Base-by-base conservation (phyloP, 2,888 invertebrate genomes). In the Cryptosula pallasiana region DNA sequence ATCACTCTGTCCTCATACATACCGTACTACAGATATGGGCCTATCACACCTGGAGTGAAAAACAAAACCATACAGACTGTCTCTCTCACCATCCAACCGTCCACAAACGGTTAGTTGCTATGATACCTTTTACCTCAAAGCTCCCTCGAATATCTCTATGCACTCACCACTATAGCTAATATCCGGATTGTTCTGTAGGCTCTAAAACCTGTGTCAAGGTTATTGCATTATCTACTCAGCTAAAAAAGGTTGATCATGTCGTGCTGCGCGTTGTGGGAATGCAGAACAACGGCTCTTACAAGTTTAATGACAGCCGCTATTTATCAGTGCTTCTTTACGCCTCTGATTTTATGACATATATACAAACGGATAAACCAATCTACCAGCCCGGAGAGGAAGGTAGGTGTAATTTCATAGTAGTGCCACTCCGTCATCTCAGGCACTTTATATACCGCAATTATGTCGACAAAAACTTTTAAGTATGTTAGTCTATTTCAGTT, bases 311-410 rank as follows among this genome's bases (percentile, higher is more conserved):
- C 57, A 57, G 57, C n/a, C 20, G 20, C 20, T 13, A 5, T 25
- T 23, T 57, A 5, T 13, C 57, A 16, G n/a, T 57, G 5, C 57
- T 57, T 57, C n/a, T 25, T 23, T 57, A 57, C 25, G 5, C n/a
- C 5, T 3, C 5, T 25, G n/a, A 57, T 57, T 5, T 13, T 25
- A 5, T 69, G 5, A 29, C 27, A 16, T 35, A 23, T 29, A 69
- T 69, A 35, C 69, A 69, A 23, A 69, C 32, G n/a, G 69, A 69
- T 35, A 69, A 29, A 23, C 69, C 69, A 5, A 69, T 69, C 5
- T 69, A 69, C 69, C 13, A 69, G 27, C 69, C 69, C 3, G 69
- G 69, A 5, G 13, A 69, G 25, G 27, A 13, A 20, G 69, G 69
- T 58, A n/a, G n/a, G n/a, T n/a, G n/a, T n/a, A n/a, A n/a, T n/a